Evolutionary conservation across 1,140 invertebrate genomes (phyloP).

Genomic region (Hestina assimilis): DNA sequence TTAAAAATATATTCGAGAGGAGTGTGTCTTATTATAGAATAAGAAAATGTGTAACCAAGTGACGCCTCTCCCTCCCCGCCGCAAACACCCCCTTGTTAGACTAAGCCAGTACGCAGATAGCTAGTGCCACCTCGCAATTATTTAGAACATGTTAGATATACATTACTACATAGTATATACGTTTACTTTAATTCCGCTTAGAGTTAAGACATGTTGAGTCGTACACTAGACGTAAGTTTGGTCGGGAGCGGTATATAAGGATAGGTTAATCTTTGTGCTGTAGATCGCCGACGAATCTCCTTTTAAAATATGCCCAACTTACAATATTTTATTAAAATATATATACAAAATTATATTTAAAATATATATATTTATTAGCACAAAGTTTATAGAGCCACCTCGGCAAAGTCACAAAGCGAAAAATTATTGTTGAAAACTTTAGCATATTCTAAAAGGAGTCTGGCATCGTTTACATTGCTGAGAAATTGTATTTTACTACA

Average conservation of each 20-base stretch:
- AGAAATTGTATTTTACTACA: constrained; percentile 52
- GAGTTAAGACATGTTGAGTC: constrained; percentile 62
- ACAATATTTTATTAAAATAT: constrained; percentile 19
- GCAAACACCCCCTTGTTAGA: constrained; percentile 29
- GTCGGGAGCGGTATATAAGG: constrained; percentile 44
- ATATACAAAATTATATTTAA: constrained; percentile 19
- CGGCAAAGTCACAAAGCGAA: constrained; percentile 55
- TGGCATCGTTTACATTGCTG: constrained; percentile 64
- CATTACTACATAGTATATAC: constrained; percentile 42
- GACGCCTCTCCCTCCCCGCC: too few species aligned
- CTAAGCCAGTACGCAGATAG: constrained; percentile 50
- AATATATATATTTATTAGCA: constrained; percentile 26
- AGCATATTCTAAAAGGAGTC: constrained; percentile 59
- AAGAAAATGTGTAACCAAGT: neutral
- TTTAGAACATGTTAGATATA: constrained; percentile 41
- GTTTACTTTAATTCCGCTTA: constrained; percentile 71
- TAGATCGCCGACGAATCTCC: constrained; percentile 41
- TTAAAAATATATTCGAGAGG: neutral
- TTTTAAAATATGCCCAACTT: constrained; percentile 52
- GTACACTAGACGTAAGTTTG: constrained; percentile 52
- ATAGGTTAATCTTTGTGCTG: constrained; percentile 32
- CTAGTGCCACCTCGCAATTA: constrained; percentile 68
- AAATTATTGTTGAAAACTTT: constrained; percentile 25
- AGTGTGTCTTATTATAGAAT: neutral
- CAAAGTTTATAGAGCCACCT: constrained; percentile 31